phyloP scores from a whole-genome alignment of 1,140 invertebrate species.

The Ptiloglossa arizonensis region DNA sequence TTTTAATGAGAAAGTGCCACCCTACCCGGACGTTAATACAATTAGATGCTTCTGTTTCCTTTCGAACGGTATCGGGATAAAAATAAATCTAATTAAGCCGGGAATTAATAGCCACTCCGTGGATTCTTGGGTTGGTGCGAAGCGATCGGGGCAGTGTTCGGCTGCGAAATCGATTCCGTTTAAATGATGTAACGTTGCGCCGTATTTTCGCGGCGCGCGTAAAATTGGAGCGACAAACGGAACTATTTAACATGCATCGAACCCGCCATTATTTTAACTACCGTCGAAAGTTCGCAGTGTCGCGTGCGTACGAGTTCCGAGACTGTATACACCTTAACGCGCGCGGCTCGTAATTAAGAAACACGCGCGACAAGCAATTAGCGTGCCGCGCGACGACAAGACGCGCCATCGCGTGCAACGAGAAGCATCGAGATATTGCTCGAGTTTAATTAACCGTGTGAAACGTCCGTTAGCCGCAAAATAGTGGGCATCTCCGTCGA shows the following conservation, averaged over 20 bases:
- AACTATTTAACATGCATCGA: conserved; percentile 20
- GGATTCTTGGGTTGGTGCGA: background rate
- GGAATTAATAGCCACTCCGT: background rate
- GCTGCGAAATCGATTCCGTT: background rate
- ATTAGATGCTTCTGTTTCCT: conserved; percentile 30
- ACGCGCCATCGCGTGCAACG: too few relatives aligned
- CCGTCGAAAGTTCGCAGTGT: background rate
- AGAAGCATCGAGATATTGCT: background rate
- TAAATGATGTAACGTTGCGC: conserved; percentile 13
- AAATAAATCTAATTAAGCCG: conserved; percentile 37
- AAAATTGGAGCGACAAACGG: background rate
- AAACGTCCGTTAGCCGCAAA: background rate
- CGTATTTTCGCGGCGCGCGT: background rate
- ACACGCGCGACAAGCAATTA: background rate
- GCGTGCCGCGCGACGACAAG: too few relatives aligned
- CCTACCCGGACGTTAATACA: conserved; percentile 28
- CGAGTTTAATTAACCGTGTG: background rate
- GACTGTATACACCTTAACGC: background rate
- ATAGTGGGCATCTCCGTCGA: background rate
- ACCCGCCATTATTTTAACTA: conserved; percentile 4
- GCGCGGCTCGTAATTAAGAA: conserved; percentile 18
- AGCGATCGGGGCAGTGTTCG: too few relatives aligned
- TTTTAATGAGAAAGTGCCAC: conserved; percentile 50
- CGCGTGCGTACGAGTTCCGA: too few relatives aligned
- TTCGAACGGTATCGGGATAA: background rate